Percentiles rank a stretch among this genome's conserved stretches.
These are phyloP conservation scores for Pherbina coryleti DNA, from an alignment of 2,888 invertebrate genomes.

Conservation along the genomic window DNA sequence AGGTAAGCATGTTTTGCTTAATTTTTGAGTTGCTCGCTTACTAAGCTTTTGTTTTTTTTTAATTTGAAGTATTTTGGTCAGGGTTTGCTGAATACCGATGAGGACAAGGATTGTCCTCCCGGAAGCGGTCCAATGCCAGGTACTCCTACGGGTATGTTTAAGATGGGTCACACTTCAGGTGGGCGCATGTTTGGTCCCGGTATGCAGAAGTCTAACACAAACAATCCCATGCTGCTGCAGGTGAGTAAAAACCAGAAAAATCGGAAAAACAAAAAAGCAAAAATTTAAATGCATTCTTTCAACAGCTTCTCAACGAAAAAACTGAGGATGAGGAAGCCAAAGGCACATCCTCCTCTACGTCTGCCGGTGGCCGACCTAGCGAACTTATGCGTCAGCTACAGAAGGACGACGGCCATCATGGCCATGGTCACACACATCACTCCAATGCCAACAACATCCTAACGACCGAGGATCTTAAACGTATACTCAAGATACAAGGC, in stretches of 20 bases:
- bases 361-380: slow-evolving; percentile 66
- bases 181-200: slow-evolving; percentile 50
- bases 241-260: slow-evolving; percentile 66
- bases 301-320: slow-evolving; percentile 84
- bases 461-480: slow-evolving; percentile 68
- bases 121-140: slow-evolving; percentile 35
- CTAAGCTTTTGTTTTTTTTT: not conserved
- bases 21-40: not conserved
- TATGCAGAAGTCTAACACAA: slow-evolving; percentile 65
- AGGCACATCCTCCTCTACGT: slow-evolving; percentile 61
- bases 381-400: slow-evolving; percentile 73
- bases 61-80: slow-evolving; percentile 48
- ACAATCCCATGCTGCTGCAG: slow-evolving; percentile 77
- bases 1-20: slow-evolving; percentile 49
- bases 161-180: slow-evolving; percentile 53
- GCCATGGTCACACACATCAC: slow-evolving; percentile 59
- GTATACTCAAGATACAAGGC: slow-evolving; percentile 66
- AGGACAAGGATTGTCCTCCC: slow-evolving; percentile 63
- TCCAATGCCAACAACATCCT: slow-evolving; percentile 60
- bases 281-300: slow-evolving; percentile 27
- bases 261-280: not conserved
- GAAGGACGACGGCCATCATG: slow-evolving; percentile 66
- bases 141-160: slow-evolving; percentile 51
- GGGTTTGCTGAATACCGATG: slow-evolving; percentile 61
- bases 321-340: slow-evolving; percentile 82